A percentile compares a stretch with the other conserved stretches of the same genome.
Evolutionary conservation across 1,140 invertebrate genomes (phyloP).

Genomic region (Caenorhabditis elegans): WBcel235 BX284602.5:5661501-5662000

Average conservation of each 20-base stretch:
- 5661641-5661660: background rate
- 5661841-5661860: background rate
- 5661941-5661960: background rate
- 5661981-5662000: background rate
- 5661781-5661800: constrained; percentile 38
- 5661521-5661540: background rate
- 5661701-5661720: constrained; percentile 27
- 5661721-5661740: constrained; percentile 39
- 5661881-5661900: background rate
- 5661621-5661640: background rate
- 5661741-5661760: constrained; percentile 32
- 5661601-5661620: background rate
- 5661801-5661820: background rate
- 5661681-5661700: constrained; percentile 31
- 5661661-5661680: background rate
- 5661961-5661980: background rate
- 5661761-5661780: constrained; percentile 48
- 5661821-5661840: background rate
- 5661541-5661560: background rate
- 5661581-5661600: background rate
- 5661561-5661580: background rate
- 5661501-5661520: background rate
- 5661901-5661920: constrained; percentile 1
- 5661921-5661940: constrained; percentile 15
- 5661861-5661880: constrained; percentile 16